A percentile compares a stretch with the other conserved stretches of the same genome.
Conservation (phyloP, 64 coral and sea anemone species). For the Montipora capricornis region DNA sequence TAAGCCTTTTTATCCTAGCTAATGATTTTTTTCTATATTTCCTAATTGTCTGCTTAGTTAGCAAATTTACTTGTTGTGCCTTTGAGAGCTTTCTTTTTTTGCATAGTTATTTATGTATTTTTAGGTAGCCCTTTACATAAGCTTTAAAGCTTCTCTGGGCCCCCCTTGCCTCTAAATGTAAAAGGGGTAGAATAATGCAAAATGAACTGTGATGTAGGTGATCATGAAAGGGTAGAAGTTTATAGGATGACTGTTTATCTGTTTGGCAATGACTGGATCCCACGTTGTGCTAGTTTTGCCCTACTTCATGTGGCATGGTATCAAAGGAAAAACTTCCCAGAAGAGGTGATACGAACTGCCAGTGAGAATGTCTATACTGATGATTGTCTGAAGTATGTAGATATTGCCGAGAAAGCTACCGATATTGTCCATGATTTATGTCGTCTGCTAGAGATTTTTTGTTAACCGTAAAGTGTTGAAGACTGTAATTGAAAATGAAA, state of each 20-base stretch:
- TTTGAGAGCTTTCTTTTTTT: too few species aligned
- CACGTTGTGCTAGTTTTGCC: constrained; percentile 28
- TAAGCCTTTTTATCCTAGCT: too few species aligned
- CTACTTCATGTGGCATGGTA: background rate
- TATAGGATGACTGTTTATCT: constrained; percentile 16
- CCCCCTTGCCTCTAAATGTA: too few species aligned
- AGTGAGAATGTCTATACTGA: background rate
- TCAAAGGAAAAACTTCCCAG: background rate
- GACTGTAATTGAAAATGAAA: background rate
- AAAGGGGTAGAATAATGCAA: too few species aligned
- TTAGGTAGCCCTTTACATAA: too few species aligned
- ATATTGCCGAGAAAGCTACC: background rate
- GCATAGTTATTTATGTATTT: too few species aligned
- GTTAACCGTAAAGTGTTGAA: constrained; percentile 3
- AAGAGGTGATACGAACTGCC: constrained; percentile 5
- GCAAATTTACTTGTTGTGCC: too few species aligned
- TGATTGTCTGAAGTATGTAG: constrained; percentile 13
- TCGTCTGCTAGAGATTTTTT: background rate
- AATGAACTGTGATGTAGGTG: too few species aligned
- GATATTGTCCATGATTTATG: background rate
- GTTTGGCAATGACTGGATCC: background rate
- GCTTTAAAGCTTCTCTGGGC: too few species aligned
- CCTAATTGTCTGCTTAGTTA: too few species aligned
- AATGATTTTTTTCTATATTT: too few species aligned
- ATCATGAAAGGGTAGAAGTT: background rate